phyloP scores from a whole-genome alignment of 2,888 invertebrate species.

The Peribatodes rhomboidaria region DNA sequence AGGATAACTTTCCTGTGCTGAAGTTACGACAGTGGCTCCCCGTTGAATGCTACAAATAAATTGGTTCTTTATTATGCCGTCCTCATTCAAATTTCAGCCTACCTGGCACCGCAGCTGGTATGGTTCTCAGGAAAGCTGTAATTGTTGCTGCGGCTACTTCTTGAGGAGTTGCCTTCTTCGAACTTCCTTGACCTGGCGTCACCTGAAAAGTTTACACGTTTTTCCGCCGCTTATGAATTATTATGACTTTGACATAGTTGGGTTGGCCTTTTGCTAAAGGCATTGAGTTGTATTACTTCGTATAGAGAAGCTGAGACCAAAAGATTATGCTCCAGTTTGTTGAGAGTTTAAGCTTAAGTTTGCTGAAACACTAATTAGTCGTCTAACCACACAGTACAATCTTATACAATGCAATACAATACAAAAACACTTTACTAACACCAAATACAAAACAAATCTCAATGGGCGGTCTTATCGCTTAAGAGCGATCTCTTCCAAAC shows the following conservation, averaged over 20 bases:
- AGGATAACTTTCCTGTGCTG: not conserved
- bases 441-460: no score
- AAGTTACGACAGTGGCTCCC: not conserved
- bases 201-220: conserved; percentile 55
- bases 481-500: no score
- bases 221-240: not conserved
- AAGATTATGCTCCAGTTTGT: no score
- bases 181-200: conserved; percentile 93
- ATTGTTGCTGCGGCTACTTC: conserved; percentile 96
- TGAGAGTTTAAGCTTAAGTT: no score
- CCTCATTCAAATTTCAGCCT: conserved; percentile 38
- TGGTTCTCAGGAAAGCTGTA: conserved; percentile 94
- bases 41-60: not conserved
- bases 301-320: no score
- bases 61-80: not conserved
- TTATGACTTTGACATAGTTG: not conserved
- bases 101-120: conserved; percentile 97
- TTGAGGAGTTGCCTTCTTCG: conserved; percentile 88
- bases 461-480: no score
- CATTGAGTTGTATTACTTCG: no score
- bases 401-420: no score
- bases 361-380: no score
- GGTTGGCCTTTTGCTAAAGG: not conserved
- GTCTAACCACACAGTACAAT: no score
- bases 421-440: no score